A percentile compares a stretch with the other conserved stretches of the same genome.
Evolutionary conservation across 1,140 invertebrate species (phyloP).

Genomic region (Listronotus oregonensis): DNA sequence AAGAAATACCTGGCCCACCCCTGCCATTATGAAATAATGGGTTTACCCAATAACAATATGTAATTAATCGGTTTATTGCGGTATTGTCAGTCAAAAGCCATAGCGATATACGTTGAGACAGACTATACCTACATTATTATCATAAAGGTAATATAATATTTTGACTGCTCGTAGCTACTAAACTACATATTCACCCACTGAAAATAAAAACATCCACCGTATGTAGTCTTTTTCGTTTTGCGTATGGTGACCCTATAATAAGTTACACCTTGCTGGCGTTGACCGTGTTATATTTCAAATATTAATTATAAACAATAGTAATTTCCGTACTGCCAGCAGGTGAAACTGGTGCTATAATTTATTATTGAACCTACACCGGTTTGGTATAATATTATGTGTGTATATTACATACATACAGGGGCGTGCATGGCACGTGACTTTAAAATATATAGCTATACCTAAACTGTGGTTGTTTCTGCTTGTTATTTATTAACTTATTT

Average conservation of each 20-base stretch:
- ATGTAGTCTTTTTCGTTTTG: conserved; percentile 6
- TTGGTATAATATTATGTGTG: conserved; percentile 5
- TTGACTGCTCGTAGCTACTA: neutral
- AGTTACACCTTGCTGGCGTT: conserved; percentile 24
- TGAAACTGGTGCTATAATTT: conserved; percentile 31
- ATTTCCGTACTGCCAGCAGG: conserved; percentile 33
- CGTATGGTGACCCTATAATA: conserved; percentile 12
- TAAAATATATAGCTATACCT: conserved; percentile 4
- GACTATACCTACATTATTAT: too few species aligned
- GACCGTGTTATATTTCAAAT: conserved; percentile 34
- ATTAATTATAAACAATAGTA: conserved; percentile 36
- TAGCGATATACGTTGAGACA: too few species aligned
- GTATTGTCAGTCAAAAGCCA: too few species aligned
- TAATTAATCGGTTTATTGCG: too few species aligned
- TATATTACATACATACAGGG: conserved; percentile 19
- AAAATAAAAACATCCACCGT: conserved; percentile 2
- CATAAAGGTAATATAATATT: too few species aligned
- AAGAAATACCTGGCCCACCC: too few species aligned
- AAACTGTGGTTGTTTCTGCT: too few species aligned
- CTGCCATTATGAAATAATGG: too few species aligned
- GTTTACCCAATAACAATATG: too few species aligned
- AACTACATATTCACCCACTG: conserved; percentile 6
- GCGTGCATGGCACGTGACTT: conserved; percentile 28
- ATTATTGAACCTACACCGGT: conserved; percentile 29
- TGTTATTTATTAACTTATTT: too few species aligned